phyloP scores from a whole-genome alignment of 1,140 invertebrate genomes.

The Proales similis region DNA sequence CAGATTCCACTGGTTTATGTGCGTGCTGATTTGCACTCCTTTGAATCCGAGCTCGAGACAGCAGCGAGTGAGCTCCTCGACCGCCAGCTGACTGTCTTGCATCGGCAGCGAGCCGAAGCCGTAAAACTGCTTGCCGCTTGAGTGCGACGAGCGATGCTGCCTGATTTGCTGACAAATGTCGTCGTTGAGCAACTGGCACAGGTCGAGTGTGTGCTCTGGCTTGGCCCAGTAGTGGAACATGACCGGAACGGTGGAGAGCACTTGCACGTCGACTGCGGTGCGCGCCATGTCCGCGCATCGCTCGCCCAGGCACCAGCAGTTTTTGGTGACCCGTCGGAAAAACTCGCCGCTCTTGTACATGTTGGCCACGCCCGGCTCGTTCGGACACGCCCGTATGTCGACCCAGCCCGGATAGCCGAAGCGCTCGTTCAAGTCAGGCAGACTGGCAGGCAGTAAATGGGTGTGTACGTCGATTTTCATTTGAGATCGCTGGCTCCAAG shows the following conservation, averaged over 20 bases:
- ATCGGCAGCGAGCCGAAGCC: conserved; percentile 60
- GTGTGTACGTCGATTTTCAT: conserved; percentile 59
- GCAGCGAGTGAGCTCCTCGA: conserved; percentile 57
- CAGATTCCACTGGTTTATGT: conserved; percentile 60
- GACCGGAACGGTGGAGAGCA: conserved; percentile 62
- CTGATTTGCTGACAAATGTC: conserved; percentile 55
- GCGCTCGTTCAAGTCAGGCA: conserved; percentile 58
- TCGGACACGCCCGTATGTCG: conserved; percentile 53
- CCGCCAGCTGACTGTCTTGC: conserved; percentile 57
- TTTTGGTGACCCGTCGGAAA: conserved; percentile 58
- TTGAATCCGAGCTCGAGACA: conserved; percentile 55
- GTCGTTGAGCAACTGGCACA: conserved; percentile 58
- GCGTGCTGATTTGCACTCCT: conserved; percentile 60
- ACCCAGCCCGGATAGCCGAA: conserved; percentile 61
- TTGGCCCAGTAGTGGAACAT: conserved; percentile 64
- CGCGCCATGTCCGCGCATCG: conserved; percentile 53
- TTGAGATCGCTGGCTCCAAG: no score
- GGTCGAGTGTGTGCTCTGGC: conserved; percentile 56
- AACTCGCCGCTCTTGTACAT: conserved; percentile 60
- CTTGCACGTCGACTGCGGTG: conserved; percentile 55
- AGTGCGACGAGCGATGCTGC: conserved; percentile 51
- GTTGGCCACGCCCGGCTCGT: conserved; percentile 47
- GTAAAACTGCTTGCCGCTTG: conserved; percentile 47
- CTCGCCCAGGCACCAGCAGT: conserved; percentile 56
- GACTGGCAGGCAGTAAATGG: conserved; percentile 57